These are phyloP conservation scores for Columba guinea DNA, from an alignment of 2,797 vertebrate species.

Conservation along the genomic window DNA sequence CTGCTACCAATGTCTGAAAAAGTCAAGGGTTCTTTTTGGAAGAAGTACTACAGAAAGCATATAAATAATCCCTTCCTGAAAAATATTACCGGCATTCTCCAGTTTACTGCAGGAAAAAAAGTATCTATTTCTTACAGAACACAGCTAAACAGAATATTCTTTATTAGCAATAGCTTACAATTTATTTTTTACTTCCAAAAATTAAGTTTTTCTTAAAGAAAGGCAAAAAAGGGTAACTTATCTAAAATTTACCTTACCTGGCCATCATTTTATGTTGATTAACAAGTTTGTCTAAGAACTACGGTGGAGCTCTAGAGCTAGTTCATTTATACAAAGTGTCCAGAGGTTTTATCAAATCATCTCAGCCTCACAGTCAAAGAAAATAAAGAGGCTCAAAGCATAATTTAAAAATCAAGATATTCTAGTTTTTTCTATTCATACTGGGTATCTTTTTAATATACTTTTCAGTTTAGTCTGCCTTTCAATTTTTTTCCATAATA, in stretches of 20 bases:
- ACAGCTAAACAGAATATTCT: not conserved
- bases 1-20: not conserved
- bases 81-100: not conserved
- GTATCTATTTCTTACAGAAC: not conserved
- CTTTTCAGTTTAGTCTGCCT: not conserved
- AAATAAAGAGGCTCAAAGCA: not conserved
- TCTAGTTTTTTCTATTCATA: not conserved
- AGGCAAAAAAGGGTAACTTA: not conserved
- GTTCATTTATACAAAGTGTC: not conserved
- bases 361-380: not conserved
- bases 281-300: not conserved
- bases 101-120: not conserved
- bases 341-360: not conserved
- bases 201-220: not conserved
- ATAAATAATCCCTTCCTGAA: not conserved
- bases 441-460: not conserved
- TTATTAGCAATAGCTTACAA: not conserved
- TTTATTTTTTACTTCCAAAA: not conserved
- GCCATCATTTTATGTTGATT: not conserved
- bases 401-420: not conserved
- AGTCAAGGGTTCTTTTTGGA: not conserved
- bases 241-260: not conserved
- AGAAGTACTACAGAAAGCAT: not conserved
- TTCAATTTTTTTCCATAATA: not conserved
- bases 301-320: not conserved